Evolutionary conservation across 1,140 invertebrate genomes (phyloP).

Genomic region (Anastrepha obliqua): DNA sequence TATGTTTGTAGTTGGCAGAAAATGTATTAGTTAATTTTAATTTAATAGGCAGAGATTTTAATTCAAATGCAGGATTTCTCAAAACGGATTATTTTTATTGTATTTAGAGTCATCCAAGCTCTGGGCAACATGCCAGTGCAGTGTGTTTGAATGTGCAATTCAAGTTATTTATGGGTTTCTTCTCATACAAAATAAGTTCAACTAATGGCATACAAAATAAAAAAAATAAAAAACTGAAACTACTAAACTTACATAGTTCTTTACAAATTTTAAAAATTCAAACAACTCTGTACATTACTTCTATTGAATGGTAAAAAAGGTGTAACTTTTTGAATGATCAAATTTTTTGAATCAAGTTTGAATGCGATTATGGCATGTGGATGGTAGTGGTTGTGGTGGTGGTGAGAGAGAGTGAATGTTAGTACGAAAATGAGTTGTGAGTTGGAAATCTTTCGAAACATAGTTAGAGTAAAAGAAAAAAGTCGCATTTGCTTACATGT

Average conservation of each 20-base stretch:
- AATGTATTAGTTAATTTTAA: not conserved
- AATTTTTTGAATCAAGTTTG: not conserved
- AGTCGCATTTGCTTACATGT: conserved; percentile 81
- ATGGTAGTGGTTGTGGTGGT: not conserved
- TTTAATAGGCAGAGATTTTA: not conserved
- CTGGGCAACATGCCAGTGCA: not conserved
- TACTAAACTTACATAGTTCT: not conserved
- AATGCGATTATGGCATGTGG: not conserved
- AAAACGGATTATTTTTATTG: conserved; percentile 24
- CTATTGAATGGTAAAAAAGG: not conserved
- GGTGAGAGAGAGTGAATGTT: not conserved
- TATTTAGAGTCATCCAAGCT: not conserved
- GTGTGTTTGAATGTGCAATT: not conserved
- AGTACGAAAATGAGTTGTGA: conserved; percentile 15
- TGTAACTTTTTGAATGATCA: not conserved
- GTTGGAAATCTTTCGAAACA: not conserved
- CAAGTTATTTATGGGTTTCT: not conserved
- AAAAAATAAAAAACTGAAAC: not conserved
- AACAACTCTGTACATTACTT: not conserved
- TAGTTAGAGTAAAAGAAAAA: not conserved
- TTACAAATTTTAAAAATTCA: not conserved
- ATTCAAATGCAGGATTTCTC: not conserved
- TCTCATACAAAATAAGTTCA: not conserved
- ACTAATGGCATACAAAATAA: not conserved
- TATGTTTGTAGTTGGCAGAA: not conserved